Conservation (phyloP, 2,797 vertebrate genomes). For the Gouania willdenowi region DNA sequence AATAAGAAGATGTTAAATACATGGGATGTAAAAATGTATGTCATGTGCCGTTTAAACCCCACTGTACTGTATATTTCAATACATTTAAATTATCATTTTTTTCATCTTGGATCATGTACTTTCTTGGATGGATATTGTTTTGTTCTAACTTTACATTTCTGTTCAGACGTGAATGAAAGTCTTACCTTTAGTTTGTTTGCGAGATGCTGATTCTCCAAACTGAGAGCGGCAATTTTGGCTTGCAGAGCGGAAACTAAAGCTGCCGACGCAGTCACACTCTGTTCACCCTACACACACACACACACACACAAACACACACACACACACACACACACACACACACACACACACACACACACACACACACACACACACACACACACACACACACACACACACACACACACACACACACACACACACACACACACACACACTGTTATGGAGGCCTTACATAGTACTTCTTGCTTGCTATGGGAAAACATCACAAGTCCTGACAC, state of each 20-base stretch:
- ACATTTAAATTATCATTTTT: no score
- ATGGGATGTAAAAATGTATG: no score
- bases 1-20: no score
- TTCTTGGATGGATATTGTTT: no score
- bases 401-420: conserved; percentile 33
- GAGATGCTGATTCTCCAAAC: conserved; percentile 90
- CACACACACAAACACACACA: conserved; percentile 23
- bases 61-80: no score
- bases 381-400: conserved; percentile 37
- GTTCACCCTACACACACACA: conserved; percentile 57
- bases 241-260: conserved; percentile 83
- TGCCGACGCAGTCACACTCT: conserved; percentile 70
- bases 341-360: conserved; percentile 33
- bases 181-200: conserved; percentile 86
- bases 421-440: conserved; percentile 15
- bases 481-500: conserved; percentile 56
- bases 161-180: background rate
- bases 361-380: conserved; percentile 33
- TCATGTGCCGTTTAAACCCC: no score
- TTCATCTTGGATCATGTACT: no score
- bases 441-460: conserved; percentile 45
- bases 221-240: conserved; percentile 87
- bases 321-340: conserved; percentile 36
- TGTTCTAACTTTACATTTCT: background rate
- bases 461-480: conserved; percentile 51